These are phyloP conservation scores for Enteromius unitaeniatus DNA, from an alignment of 2,797 vertebrate species.

Conservation along the genomic window DNA sequence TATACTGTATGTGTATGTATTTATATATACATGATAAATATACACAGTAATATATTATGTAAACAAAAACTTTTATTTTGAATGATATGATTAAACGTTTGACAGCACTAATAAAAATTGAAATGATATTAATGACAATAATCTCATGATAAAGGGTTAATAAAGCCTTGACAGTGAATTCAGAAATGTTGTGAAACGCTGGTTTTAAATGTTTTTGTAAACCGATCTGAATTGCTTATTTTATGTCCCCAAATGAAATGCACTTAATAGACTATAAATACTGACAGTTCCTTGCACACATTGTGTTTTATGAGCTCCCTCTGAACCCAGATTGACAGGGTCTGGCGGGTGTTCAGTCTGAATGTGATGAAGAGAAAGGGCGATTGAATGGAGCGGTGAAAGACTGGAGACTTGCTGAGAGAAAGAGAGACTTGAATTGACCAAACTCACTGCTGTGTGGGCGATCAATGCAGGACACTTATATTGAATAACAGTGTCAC, in stretches of 20 bases:
- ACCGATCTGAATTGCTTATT: neutral
- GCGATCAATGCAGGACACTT: constrained; percentile 38
- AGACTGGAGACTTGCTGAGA: constrained; percentile 38
- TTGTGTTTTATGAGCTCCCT: constrained; percentile 40
- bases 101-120: neutral
- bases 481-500: constrained; percentile 25
- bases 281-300: neutral
- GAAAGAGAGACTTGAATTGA: constrained; percentile 34
- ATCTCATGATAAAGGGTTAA: neutral
- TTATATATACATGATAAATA: too few species aligned
- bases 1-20: too few species aligned
- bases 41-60: too few species aligned
- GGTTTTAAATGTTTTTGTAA: neutral
- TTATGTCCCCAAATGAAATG: constrained; percentile 5
- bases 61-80: too few species aligned
- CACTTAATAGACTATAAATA: constrained; percentile 9
- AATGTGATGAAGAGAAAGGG: constrained; percentile 25
- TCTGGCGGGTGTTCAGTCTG: constrained; percentile 33
- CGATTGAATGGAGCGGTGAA: constrained; percentile 34
- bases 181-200: neutral
- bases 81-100: too few species aligned
- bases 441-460: constrained; percentile 16
- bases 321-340: constrained; percentile 38
- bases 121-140: neutral
- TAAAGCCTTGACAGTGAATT: neutral